phyloP scores from a whole-genome alignment of 1,140 invertebrate genomes.

The Drosophila tsacasi region DNA sequence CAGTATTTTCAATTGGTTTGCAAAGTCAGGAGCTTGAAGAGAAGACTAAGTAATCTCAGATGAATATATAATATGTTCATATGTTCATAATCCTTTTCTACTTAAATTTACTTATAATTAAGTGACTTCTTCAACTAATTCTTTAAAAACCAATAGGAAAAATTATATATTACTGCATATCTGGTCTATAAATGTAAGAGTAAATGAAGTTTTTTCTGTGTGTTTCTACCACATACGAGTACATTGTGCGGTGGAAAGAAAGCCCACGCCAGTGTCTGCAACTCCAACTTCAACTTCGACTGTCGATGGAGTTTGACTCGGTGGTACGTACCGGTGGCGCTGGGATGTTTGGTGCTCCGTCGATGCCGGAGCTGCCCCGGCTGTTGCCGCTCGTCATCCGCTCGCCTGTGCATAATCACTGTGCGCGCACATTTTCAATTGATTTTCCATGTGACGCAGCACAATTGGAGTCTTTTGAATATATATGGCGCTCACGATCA shows the following conservation, averaged over 20 bases:
- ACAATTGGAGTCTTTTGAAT: slow-evolving; percentile 73
- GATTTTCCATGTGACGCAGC: slow-evolving; percentile 81
- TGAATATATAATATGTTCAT: not conserved
- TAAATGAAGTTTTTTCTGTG: slow-evolving; percentile 7
- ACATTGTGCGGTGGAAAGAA: slow-evolving; percentile 49
- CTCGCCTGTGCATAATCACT: slow-evolving; percentile 73
- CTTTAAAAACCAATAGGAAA: too few species aligned
- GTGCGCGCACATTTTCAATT: slow-evolving; percentile 72
- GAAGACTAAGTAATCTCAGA: too few species aligned
- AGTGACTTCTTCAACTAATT: not conserved
- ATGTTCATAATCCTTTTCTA: not conserved
- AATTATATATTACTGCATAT: too few species aligned
- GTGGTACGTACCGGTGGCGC: slow-evolving; percentile 9
- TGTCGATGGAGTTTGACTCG: slow-evolving; percentile 27
- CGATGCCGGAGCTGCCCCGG: slow-evolving; percentile 17
- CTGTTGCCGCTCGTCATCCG: slow-evolving; percentile 38
- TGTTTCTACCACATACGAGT: not conserved
- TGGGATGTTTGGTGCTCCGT: slow-evolving; percentile 11
- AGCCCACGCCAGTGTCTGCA: slow-evolving; percentile 61
- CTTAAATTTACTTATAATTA: not conserved
- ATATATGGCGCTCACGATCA: slow-evolving; percentile 74
- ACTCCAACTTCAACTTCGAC: slow-evolving; percentile 25
- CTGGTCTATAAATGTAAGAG: not conserved
- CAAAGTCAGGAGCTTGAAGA: not conserved
- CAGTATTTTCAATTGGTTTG: not conserved